Evolutionary conservation across 2,113 vertebrate genomes (phyloP), one percentile per base, ranked within the genome.

Genomic region (Copsychus sechellarum): DNA sequence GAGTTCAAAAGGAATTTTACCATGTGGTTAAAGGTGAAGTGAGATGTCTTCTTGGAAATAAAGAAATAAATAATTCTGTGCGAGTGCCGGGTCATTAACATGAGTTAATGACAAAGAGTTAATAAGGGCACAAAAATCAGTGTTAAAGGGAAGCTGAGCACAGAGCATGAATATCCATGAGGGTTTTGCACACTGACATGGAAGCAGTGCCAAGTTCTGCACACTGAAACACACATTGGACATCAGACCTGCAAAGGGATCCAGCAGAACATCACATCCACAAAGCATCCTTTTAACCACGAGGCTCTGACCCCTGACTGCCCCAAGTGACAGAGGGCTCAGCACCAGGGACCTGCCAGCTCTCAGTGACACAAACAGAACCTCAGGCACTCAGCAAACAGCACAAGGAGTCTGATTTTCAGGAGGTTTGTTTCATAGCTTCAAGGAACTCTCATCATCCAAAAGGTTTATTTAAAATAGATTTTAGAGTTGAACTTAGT

Each of bases 21-120:
- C 76, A 21, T n/a, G 23, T 4, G 82, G 93, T 88, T 81, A 96
- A 94, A 96, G 96, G 96, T 95, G 93, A 95, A 94, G 51, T 47
- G 81, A 96, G 83, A 96, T 73, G 53, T 91, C 76, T 62, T 80
- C 91, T 72, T 50, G 25, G 61, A 93, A 92, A 91, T 83, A 93
- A 94, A 88, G 70, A 78, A 81, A 91, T 70, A 66, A 95, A 85
- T 71, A 31, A 57, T 65, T 34, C 42, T 0, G 2, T 28, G n/a
- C 9, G 11, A 91, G 82, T 40, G n/a, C 40, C 1, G 5, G 36
- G 83, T 91, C 58, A 48, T 88, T 93, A 93, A 61, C 64, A 67
- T 33, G 91, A 73, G 48, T 83, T 77, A 83, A 64, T 42, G 71
- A 51, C 56, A 83, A 42, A 51, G 82, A 81, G 70, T 89, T 95